Percentiles rank a stretch among this genome's conserved stretches.
Evolutionary conservation across 1,140 invertebrate species (phyloP).

Genomic region (Drosophila mauritiana): DNA sequence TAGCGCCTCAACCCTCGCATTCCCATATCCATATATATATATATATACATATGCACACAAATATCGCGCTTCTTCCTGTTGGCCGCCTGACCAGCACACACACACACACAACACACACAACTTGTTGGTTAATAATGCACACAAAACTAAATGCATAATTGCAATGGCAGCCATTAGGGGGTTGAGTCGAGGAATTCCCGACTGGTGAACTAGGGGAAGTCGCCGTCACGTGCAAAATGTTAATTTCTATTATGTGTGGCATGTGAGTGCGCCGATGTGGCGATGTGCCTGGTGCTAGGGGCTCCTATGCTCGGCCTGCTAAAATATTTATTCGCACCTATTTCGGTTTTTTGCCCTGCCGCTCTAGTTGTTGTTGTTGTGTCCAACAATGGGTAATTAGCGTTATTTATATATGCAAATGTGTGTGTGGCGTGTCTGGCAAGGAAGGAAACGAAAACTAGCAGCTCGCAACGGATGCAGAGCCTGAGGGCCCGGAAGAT

Average conservation of each 20-base stretch:
- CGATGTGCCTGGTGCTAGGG: conserved; percentile 3
- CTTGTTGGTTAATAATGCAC: conserved; percentile 81
- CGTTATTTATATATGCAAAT: conserved; percentile 80
- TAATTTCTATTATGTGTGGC: conserved; percentile 76
- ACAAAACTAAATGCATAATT: conserved; percentile 83
- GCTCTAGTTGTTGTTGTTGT: conserved; percentile 31
- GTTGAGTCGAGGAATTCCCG: background rate
- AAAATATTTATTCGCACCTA: conserved; percentile 83
- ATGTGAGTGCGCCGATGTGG: conserved; percentile 32
- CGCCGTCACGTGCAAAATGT: conserved; percentile 76
- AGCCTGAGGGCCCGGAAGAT: conserved; percentile 16
- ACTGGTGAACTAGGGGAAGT: conserved; percentile 11
- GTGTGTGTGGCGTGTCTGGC: conserved; percentile 51
- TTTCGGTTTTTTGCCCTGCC: conserved; percentile 23
- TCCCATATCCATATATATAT: too few relatives aligned
- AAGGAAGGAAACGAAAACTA: conserved; percentile 64
- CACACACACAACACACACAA: conserved; percentile 37
- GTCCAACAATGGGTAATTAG: conserved; percentile 74
- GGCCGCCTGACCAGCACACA: conserved; percentile 40
- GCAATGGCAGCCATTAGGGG: conserved; percentile 44
- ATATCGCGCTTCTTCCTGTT: conserved; percentile 9
- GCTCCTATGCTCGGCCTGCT: conserved; percentile 46
- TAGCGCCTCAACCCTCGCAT: conserved; percentile 6
- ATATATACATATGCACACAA: background rate
- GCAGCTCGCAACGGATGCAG: conserved; percentile 66